These are phyloP conservation scores for Coenonympha arcania DNA, from an alignment of 2,888 invertebrate species.

Conservation along the genomic window DNA sequence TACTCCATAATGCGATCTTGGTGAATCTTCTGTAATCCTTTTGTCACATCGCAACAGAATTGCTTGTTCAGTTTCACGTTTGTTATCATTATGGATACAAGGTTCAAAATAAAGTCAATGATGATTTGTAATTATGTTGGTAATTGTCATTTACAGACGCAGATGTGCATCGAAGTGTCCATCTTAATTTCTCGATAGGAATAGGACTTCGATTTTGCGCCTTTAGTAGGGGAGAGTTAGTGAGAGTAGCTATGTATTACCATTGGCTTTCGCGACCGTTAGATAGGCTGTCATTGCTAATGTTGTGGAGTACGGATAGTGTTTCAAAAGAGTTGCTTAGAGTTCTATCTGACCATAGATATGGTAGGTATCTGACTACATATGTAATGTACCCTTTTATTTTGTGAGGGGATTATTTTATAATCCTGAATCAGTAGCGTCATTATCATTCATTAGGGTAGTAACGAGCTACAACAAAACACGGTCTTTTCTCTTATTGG, in stretches of 20 bases:
- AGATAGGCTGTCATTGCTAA: no score
- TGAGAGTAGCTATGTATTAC: conserved; percentile 19
- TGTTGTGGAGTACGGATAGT: no score
- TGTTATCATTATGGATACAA: conserved; percentile 25
- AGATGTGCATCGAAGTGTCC: conserved; percentile 65
- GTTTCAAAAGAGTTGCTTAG: no score
- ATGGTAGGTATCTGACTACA: no score
- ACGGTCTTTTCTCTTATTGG: no score
- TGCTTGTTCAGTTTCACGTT: conserved; percentile 2
- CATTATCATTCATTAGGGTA: no score
- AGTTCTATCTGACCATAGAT: no score
- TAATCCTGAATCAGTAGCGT: no score
- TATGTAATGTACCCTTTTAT: no score
- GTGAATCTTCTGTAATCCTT: conserved; percentile 45
- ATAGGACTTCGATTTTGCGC: conserved; percentile 63
- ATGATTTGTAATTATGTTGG: conserved; percentile 24
- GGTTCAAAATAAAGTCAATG: conserved; percentile 29
- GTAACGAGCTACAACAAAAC: no score
- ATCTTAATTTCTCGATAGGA: conserved; percentile 60
- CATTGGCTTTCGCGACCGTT: conserved; percentile 27
- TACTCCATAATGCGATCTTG: conserved; percentile 25
- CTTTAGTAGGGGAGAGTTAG: conserved; percentile 16
- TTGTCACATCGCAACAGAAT: conserved; percentile 32
- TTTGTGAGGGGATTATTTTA: no score
- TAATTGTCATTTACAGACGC: conserved; percentile 37